Evolutionary conservation across 2,113 vertebrate species (phyloP), one percentile per base, ranked within the genome.

Genomic region (Cryptomyrus ogoouensis): DNA sequence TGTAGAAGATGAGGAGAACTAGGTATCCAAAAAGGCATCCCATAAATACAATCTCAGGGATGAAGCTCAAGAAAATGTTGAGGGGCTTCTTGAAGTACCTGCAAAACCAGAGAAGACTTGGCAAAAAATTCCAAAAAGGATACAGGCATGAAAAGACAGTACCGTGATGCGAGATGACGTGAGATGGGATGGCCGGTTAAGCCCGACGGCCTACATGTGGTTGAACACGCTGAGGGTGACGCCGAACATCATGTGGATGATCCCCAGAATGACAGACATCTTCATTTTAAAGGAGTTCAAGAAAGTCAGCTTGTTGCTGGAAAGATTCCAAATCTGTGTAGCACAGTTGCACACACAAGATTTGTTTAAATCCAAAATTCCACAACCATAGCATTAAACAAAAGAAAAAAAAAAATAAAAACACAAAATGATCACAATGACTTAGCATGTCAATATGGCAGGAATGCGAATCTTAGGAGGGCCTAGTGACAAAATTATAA

Each of bases 221-320:
- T 99, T 99, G 92, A 99, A 97, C 27, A 99, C 96, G 91, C 98
- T 98, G 92, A 99, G 92, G 0, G 96, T 95, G 21, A 99, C 96
- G 42, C 98, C 98, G 91, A 99, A 99, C 88, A 98, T 88, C 98
- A 99, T 99, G 93, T 99, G 98, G 92, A 98, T 95, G 90, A 99
- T 96, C 1, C 98, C 98, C 58, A 99, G 95, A 92, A 99, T 96
- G 90, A 99, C 97, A 2, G 98, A 99, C 97, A 99, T 99, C 95
- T 99, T 99, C 98, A 99, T 99, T 93, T 99, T 99, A 89, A 99
- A 99, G 0, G 98, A 99, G 94, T 99, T 99, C 87, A 99, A 97
- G 95, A 99, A 99, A 17, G 97, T 99, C 93, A 99, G 94, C 90
- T 99, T 99, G 94, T 99, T 99, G 93, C 94, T 96, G 86, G 98